These are phyloP conservation scores for Lophura nycthemera DNA, from an alignment of 2,113 vertebrate genomes.

Conservation along the genomic window DNA sequence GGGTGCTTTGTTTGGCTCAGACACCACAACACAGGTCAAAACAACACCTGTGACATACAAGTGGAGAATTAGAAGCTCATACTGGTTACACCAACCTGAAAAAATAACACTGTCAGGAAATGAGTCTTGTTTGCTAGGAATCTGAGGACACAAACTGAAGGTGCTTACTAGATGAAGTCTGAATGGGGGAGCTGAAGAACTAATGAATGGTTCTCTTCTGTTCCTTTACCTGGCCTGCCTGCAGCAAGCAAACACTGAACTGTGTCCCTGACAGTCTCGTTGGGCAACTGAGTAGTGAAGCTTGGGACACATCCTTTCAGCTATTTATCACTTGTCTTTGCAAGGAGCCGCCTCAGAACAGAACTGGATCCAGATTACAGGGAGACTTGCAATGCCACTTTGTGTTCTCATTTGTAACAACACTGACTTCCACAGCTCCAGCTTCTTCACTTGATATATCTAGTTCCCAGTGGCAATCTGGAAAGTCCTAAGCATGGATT, in stretches of 20 bases:
- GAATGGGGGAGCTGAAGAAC: background rate
- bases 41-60: constrained; percentile 82
- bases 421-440: background rate
- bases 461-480: background rate
- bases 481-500: background rate
- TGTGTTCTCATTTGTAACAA: background rate
- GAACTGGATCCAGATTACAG: background rate
- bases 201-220: background rate
- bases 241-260: background rate
- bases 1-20: constrained; percentile 76
- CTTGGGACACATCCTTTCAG: background rate
- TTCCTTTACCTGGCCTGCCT: background rate
- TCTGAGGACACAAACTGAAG: background rate
- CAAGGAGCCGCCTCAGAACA: background rate
- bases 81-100: background rate
- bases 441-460: background rate
- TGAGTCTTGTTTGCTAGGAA: background rate
- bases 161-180: background rate
- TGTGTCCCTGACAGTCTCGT: background rate
- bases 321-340: background rate
- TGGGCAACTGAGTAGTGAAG: background rate
- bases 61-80: background rate
- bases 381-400: background rate
- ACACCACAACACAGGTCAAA: constrained; percentile 79
- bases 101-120: background rate